Percentiles rank a stretch among this genome's conserved stretches.
Conservation (phyloP, 2,888 invertebrate species). For the Tromatobia lineatoria region DNA sequence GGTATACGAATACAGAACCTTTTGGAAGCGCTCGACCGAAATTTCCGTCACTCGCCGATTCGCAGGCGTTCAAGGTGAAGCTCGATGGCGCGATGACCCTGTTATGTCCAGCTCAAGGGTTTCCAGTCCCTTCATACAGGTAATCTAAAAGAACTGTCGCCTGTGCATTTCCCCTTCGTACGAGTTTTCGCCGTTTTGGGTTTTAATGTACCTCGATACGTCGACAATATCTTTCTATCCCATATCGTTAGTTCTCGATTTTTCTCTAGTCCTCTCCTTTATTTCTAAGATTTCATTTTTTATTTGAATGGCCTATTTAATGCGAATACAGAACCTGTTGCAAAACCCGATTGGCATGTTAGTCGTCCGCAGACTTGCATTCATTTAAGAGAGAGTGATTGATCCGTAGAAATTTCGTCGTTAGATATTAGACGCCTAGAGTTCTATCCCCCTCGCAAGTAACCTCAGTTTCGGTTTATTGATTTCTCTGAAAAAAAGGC, state of each 20-base stretch:
- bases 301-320: background rate
- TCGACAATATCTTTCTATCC: conserved; percentile 23
- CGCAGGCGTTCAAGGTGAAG: conserved; percentile 83
- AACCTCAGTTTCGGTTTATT: no score
- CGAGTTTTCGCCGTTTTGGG: background rate
- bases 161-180: background rate
- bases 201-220: no score
- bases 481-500: no score
- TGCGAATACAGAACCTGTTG: no score
- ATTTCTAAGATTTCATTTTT: background rate
- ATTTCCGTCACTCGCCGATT: conserved; percentile 87
- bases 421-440: no score
- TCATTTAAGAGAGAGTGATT: no score
- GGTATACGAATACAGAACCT: conserved; percentile 85
- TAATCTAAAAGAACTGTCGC: conserved; percentile 73
- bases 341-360: no score
- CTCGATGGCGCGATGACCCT: conserved; percentile 85
- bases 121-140: conserved; percentile 87
- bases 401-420: no score
- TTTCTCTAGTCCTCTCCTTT: background rate
- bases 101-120: conserved; percentile 87
- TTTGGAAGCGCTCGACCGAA: conserved; percentile 88
- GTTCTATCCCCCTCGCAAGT: no score
- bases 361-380: no score
- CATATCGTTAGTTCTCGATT: conserved; percentile 14